Evolutionary conservation across 2,888 invertebrate genomes (phyloP).

Genomic region (Brachylomia viminalis): DNA sequence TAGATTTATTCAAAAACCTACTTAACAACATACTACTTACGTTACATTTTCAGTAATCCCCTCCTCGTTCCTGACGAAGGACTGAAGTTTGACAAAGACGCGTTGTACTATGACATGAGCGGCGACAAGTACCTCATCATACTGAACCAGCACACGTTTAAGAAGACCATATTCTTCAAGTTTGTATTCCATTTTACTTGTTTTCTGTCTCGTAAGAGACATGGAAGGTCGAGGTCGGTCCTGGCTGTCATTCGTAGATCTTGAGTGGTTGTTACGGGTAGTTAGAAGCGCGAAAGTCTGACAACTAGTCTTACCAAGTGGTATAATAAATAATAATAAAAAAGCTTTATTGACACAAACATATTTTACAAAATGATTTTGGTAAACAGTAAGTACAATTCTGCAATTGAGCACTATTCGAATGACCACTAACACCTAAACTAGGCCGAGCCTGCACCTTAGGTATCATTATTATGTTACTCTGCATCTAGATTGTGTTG

Average conservation of each 20-base stretch:
- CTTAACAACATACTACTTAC: neutral
- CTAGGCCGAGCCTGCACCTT: no score
- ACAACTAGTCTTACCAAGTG: neutral
- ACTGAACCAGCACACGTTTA: constrained; percentile 77
- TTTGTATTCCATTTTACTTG: constrained; percentile 60
- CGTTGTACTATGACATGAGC: constrained; percentile 79
- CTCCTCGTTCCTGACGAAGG: constrained; percentile 35
- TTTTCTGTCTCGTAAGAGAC: neutral
- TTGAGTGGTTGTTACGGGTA: neutral
- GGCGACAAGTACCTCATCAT: constrained; percentile 79
- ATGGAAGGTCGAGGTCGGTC: neutral
- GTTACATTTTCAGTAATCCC: constrained; percentile 56
- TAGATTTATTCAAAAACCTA: neutral
- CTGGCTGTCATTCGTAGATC: neutral
- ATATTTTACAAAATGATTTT: no score
- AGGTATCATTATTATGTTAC: no score
- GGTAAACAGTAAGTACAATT: no score
- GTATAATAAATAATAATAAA: no score
- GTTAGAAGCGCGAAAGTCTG: neutral
- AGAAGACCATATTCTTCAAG: constrained; percentile 74
- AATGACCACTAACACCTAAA: no score
- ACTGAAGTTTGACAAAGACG: constrained; percentile 65
- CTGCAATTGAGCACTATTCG: no score
- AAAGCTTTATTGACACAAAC: no score
- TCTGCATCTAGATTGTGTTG: neutral